Conservation (phyloP, 2,888 invertebrate genomes). For the Campoplex capitator region DNA sequence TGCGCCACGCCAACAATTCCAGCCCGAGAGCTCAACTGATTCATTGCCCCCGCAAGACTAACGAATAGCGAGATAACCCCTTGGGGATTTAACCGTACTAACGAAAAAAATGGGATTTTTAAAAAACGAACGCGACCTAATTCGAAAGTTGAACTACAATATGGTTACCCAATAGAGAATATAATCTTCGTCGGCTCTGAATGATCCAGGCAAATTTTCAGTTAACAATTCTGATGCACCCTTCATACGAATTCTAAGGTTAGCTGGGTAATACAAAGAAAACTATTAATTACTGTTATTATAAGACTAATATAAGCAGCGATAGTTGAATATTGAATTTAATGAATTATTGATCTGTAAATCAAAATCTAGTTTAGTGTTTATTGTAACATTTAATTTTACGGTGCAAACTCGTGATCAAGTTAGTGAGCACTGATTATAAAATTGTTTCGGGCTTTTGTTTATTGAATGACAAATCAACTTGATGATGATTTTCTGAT, state of each 20-base stretch:
- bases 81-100: slow-evolving; percentile 35
- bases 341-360: background rate
- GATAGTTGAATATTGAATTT: background rate
- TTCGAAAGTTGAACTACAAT: background rate
- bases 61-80: slow-evolving; percentile 66
- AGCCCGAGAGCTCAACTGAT: slow-evolving; percentile 55
- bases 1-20: slow-evolving; percentile 51
- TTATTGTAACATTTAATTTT: background rate
- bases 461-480: background rate
- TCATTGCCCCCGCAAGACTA: slow-evolving; percentile 64
- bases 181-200: background rate
- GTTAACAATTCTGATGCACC: background rate
- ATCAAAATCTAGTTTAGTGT: background rate
- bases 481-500: background rate
- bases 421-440: background rate
- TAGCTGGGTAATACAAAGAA: background rate
- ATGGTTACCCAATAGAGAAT: background rate
- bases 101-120: slow-evolving; percentile 23
- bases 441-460: background rate
- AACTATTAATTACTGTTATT: background rate
- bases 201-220: background rate
- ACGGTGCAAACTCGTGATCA: no score
- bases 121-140: slow-evolving; percentile 6
- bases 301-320: background rate
- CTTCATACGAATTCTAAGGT: background rate